Evolutionary conservation across 2,888 invertebrate species (phyloP).

Genomic region (Drosophila macrospina): DNA sequence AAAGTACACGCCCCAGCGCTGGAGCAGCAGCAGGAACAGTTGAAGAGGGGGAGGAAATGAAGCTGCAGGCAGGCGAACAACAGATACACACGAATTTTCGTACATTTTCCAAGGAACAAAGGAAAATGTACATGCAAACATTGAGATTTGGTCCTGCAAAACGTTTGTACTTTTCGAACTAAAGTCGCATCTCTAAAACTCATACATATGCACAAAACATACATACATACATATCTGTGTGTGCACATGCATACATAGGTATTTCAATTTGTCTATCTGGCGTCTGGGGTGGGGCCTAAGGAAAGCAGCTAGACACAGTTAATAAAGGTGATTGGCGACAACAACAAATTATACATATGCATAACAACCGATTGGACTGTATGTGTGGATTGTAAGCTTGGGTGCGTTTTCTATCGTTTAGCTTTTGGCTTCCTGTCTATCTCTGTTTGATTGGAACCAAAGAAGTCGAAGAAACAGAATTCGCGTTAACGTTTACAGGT

Average conservation of each 20-base stretch:
- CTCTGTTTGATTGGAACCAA: constrained; percentile 39
- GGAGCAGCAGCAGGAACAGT: constrained; percentile 8
- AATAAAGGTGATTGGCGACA: constrained; percentile 5
- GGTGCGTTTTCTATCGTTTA: constrained; percentile 54
- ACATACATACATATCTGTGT: not conserved
- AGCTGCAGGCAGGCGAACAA: constrained; percentile 39
- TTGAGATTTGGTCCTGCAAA: constrained; percentile 1
- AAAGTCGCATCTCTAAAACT: not conserved
- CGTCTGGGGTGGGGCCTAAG: not conserved
- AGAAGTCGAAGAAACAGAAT: constrained; percentile 35
- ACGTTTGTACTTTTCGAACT: not conserved
- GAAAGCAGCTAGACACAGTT: constrained; percentile 6
- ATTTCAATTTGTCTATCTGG: not conserved
- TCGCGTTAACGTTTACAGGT: constrained; percentile 41
- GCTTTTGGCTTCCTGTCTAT: constrained; percentile 42
- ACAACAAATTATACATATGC: not conserved
- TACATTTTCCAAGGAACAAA: constrained; percentile 57
- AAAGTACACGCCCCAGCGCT: constrained; percentile 46
- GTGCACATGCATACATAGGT: no score
- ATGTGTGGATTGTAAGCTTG: constrained; percentile 8
- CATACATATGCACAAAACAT: not conserved
- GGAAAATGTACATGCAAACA: constrained; percentile 30
- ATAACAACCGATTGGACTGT: not conserved
- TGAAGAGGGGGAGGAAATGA: constrained; percentile 15
- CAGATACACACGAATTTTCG: constrained; percentile 65